Conservation (phyloP, 2,888 invertebrate species). For the Saturnia pavonia region DNA sequence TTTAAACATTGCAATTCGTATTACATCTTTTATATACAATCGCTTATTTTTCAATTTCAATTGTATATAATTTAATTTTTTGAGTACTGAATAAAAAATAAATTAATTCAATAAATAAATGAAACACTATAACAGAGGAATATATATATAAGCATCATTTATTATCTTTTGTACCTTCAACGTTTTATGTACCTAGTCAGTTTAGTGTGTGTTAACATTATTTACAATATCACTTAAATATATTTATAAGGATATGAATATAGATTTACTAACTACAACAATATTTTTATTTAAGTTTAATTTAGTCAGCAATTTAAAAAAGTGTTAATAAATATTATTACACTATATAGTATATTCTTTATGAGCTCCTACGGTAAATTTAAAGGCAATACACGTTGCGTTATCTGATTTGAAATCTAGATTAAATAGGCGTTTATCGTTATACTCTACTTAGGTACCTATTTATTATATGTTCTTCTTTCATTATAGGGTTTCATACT, state of each 20-base stretch:
- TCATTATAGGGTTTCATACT: neutral
- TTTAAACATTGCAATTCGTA: neutral
- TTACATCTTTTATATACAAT: neutral
- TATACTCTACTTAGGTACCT: neutral
- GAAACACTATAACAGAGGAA: neutral
- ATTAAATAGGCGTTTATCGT: neutral
- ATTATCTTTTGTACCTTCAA: neutral
- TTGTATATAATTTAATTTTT: neutral
- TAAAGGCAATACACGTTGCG: neutral
- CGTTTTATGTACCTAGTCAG: too few relatives aligned
- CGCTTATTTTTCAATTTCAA: neutral
- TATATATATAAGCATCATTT: neutral
- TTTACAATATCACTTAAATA: neutral
- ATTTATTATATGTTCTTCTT: neutral
- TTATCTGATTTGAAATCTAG: neutral
- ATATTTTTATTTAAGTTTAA: neutral
- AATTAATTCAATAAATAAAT: neutral
- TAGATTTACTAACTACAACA: neutral
- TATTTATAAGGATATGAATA: neutral
- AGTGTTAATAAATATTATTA: neutral
- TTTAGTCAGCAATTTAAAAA: neutral
- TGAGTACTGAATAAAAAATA: neutral
- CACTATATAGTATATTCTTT: neutral
- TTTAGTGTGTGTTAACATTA: neutral
- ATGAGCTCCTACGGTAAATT: slow-evolving; percentile 6